Evolutionary conservation across 2,113 vertebrate species (phyloP).

Genomic region (Xiphophorus hellerii): DNA sequence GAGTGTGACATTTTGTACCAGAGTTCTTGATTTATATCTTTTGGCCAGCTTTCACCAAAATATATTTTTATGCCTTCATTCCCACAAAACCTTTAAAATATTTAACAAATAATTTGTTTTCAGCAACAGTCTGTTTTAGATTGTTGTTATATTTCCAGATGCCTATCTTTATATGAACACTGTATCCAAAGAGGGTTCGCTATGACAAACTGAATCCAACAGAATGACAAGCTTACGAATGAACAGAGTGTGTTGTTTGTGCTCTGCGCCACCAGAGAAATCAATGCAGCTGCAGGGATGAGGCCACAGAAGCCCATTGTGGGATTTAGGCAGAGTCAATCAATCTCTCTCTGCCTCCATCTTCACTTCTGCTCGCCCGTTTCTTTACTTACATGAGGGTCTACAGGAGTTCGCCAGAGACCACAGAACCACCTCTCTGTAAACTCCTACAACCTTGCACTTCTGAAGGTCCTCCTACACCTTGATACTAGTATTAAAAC

Average conservation of each 20-base stretch:
- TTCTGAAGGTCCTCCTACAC: slow-evolving; percentile 46
- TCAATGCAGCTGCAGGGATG: slow-evolving; percentile 71
- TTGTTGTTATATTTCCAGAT: background rate
- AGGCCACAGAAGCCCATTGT: slow-evolving; percentile 58
- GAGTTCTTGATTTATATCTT: too few relatives aligned
- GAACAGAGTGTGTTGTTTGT: slow-evolving; percentile 58
- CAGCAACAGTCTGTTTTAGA: background rate
- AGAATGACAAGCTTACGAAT: slow-evolving; percentile 40
- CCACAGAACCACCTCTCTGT: slow-evolving; percentile 9
- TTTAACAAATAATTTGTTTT: background rate
- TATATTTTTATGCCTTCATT: background rate
- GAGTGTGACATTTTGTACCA: too few relatives aligned
- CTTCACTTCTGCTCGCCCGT: slow-evolving; percentile 31
- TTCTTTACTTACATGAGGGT: slow-evolving; percentile 32
- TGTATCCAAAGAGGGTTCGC: slow-evolving; percentile 4
- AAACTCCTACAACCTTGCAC: slow-evolving; percentile 31
- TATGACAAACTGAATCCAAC: slow-evolving; percentile 15
- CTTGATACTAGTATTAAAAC: slow-evolving; percentile 25
- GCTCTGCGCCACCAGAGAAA: slow-evolving; percentile 73
- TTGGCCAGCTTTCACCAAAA: background rate
- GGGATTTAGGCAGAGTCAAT: slow-evolving; percentile 71
- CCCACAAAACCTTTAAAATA: background rate
- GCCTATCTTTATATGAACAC: background rate
- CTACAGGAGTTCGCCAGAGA: slow-evolving; percentile 36
- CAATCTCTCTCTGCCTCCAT: slow-evolving; percentile 61